phyloP scores from a whole-genome alignment of 2,888 invertebrate genomes.

The Thymelicus acteon region DNA sequence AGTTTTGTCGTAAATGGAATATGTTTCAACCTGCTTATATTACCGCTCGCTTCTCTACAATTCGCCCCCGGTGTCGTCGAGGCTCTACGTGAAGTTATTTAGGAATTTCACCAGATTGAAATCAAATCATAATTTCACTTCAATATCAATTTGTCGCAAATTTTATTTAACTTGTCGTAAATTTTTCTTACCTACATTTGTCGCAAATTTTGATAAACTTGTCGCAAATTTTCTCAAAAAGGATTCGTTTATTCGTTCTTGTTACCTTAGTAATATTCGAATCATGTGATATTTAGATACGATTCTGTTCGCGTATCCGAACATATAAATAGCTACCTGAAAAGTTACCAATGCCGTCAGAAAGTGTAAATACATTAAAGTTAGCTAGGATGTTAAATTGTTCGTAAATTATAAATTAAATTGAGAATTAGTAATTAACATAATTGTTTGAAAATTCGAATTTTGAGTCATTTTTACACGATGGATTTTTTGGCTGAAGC shows the following conservation, averaged over 20 bases:
- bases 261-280: constrained; percentile 34
- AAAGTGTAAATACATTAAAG: constrained; percentile 71
- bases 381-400: constrained; percentile 72
- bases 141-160: neutral
- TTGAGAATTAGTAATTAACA: constrained; percentile 26
- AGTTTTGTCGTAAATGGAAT: neutral
- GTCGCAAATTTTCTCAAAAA: constrained; percentile 28
- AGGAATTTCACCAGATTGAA: neutral
- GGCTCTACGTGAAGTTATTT: constrained; percentile 11
- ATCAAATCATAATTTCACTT: neutral
- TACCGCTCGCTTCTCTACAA: constrained; percentile 5
- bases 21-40: neutral
- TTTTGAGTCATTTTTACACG: constrained; percentile 27
- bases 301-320: constrained; percentile 26
- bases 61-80: constrained; percentile 7
- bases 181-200: too few species aligned
- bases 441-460: constrained; percentile 40
- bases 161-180: too few species aligned
- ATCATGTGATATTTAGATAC: constrained; percentile 35
- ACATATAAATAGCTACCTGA: constrained; percentile 23
- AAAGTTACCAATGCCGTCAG: constrained; percentile 72
- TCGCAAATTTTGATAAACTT: neutral
- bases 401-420: constrained; percentile 48
- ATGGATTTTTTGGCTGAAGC: constrained; percentile 27
- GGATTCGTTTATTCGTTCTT: neutral